Conservation (phyloP, 2,797 vertebrate species). For the Darevskia mixta region DNA sequence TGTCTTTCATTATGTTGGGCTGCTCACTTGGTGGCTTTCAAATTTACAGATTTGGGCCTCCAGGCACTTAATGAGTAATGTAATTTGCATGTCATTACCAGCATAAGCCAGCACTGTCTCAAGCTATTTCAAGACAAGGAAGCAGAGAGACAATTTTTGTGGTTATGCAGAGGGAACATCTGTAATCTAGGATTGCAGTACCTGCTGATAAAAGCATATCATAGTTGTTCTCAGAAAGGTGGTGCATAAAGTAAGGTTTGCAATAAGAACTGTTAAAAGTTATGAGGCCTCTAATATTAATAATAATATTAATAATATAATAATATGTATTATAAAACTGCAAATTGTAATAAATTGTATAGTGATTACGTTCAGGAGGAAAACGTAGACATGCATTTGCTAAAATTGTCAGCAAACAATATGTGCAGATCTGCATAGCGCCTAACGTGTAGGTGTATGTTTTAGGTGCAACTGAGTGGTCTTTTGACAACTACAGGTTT, state of each 20-base stretch:
- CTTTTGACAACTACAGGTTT: neutral
- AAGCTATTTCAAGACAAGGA: neutral
- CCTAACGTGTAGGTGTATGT: fast-evolving
- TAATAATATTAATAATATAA: too few relatives aligned
- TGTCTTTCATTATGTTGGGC: too few relatives aligned
- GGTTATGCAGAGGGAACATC: neutral
- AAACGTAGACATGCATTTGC: neutral
- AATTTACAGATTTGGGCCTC: too few relatives aligned
- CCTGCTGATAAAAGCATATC: neutral
- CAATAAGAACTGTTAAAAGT: neutral
- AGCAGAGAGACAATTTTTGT: neutral
- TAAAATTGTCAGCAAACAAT: neutral
- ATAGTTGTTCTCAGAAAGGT: neutral
- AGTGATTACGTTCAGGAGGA: neutral
- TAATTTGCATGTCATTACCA: neutral
- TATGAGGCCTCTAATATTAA: neutral
- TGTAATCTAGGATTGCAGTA: neutral
- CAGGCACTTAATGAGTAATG: too few relatives aligned
- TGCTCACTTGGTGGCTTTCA: too few relatives aligned
- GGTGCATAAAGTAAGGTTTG: neutral
- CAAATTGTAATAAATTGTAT: neutral
- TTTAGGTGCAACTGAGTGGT: neutral
- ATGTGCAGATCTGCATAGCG: neutral
- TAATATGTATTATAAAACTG: neutral
- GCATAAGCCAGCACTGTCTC: neutral